These are phyloP conservation scores for Dichetophora obliterata DNA, from an alignment of 2,888 invertebrate genomes.

Conservation along the genomic window DNA sequence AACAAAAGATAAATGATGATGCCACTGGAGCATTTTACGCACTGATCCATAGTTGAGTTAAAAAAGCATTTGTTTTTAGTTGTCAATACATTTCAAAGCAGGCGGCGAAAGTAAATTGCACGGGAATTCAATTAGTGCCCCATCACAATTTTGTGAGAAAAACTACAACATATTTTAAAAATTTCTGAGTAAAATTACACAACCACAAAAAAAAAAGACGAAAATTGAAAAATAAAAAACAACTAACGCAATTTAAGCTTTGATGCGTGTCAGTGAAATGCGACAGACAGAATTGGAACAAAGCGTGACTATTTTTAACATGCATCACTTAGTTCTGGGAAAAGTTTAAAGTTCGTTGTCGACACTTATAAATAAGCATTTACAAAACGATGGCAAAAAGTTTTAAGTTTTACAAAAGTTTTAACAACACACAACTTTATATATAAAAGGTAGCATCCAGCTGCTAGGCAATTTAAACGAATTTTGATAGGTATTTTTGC, in stretches of 20 bases:
- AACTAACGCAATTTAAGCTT: neutral
- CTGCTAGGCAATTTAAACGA: too few relatives aligned
- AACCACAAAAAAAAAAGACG: too few relatives aligned
- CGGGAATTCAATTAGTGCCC: conserved; percentile 17
- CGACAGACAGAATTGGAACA: conserved; percentile 41
- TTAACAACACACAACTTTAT: too few relatives aligned
- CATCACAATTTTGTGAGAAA: neutral
- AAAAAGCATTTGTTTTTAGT: neutral
- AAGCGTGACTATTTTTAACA: conserved; percentile 28
- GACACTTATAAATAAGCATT: too few relatives aligned
- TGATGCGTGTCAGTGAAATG: conserved; percentile 39
- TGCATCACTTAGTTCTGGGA: neutral
- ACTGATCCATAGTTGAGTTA: neutral
- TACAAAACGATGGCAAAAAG: too few relatives aligned
- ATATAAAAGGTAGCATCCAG: too few relatives aligned
- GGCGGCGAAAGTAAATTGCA: neutral
- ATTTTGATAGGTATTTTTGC: too few relatives aligned
- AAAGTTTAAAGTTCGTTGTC: conserved; percentile 13
- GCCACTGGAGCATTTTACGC: neutral
- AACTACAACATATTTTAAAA: neutral
- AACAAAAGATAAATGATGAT: too few relatives aligned
- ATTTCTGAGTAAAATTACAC: neutral
- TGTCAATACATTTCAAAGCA: neutral
- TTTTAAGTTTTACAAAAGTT: too few relatives aligned
- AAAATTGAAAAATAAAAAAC: neutral